These are phyloP conservation scores for Anser brachyrhynchus DNA, from an alignment of 2,113 vertebrate species.

Conservation along the genomic window DNA sequence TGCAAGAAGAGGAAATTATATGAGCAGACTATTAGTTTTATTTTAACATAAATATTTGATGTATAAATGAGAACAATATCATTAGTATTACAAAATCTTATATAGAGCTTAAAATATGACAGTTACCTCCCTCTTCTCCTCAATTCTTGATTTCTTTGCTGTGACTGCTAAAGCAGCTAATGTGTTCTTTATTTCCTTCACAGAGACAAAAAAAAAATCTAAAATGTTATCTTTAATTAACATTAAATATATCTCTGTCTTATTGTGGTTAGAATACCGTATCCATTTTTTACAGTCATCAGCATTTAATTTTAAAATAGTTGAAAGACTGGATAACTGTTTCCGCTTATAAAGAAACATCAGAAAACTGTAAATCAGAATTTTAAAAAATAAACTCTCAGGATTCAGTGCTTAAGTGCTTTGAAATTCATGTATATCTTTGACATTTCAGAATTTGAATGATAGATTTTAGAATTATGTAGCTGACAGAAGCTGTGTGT, in stretches of 20 bases:
- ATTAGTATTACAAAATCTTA: not conserved
- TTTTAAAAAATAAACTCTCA: not conserved
- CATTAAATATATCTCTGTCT: not conserved
- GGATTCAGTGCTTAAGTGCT: not conserved
- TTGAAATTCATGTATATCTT: not conserved
- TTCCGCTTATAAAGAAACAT: not conserved
- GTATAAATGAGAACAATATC: not conserved
- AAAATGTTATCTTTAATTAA: not conserved
- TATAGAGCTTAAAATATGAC: not conserved
- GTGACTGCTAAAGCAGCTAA: not conserved
- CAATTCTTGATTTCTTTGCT: not conserved
- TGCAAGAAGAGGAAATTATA: not conserved
- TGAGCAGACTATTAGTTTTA: not conserved
- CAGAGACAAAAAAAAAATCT: not conserved
- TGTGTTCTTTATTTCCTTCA: not conserved
- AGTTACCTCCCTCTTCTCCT: not conserved
- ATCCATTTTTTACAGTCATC: not conserved
- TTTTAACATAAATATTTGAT: conserved; percentile 13
- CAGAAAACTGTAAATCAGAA: not conserved
- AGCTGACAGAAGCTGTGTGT: not conserved
- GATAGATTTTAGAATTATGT: not conserved
- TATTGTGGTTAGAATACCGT: not conserved
- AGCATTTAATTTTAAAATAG: not conserved
- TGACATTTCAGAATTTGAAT: not conserved
- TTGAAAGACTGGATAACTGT: not conserved